phyloP scores from a whole-genome alignment of 2,113 vertebrate species.

The Cathartes aura region DNA sequence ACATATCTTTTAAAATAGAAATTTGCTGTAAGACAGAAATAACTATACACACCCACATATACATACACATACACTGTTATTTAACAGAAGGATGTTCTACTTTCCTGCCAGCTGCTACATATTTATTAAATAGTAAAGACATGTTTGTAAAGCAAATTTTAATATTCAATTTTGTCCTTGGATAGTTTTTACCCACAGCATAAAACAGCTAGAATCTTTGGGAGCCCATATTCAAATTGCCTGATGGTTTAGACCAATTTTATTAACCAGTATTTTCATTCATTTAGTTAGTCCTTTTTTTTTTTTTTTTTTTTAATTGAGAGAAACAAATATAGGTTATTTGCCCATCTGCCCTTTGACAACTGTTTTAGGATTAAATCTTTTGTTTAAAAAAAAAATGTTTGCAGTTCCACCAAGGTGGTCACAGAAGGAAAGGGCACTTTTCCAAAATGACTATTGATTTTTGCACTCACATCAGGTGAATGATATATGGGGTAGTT shows the following conservation, averaged over 20 bases:
- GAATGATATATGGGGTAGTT: background rate
- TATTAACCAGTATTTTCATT: conserved; percentile 45
- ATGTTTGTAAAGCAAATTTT: conserved; percentile 66
- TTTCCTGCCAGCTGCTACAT: conserved; percentile 26
- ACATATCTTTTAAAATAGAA: conserved; percentile 15
- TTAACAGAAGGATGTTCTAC: conserved; percentile 5
- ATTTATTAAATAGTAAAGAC: conserved; percentile 66
- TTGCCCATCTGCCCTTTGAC: too few species aligned
- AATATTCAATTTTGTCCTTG: conserved; percentile 72
- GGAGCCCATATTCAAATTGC: conserved; percentile 57
- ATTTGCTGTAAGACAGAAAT: conserved; percentile 23
- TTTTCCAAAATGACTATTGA: conserved; percentile 38
- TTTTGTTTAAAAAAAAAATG: too few species aligned
- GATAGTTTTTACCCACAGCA: conserved; percentile 60
- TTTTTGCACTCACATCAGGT: background rate
- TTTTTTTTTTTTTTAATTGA: too few species aligned
- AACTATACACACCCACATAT: background rate
- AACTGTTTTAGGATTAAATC: too few species aligned
- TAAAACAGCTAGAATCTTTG: conserved; percentile 44
- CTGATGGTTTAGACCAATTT: conserved; percentile 33
- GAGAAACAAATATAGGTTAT: too few species aligned
- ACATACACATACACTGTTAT: background rate
- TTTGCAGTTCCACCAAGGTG: conserved; percentile 29
- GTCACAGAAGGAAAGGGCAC: conserved; percentile 24
- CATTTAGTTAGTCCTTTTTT: conserved; percentile 23